Conservation (phyloP, 2,888 invertebrate species). For the Gortyna flavago region DNA sequence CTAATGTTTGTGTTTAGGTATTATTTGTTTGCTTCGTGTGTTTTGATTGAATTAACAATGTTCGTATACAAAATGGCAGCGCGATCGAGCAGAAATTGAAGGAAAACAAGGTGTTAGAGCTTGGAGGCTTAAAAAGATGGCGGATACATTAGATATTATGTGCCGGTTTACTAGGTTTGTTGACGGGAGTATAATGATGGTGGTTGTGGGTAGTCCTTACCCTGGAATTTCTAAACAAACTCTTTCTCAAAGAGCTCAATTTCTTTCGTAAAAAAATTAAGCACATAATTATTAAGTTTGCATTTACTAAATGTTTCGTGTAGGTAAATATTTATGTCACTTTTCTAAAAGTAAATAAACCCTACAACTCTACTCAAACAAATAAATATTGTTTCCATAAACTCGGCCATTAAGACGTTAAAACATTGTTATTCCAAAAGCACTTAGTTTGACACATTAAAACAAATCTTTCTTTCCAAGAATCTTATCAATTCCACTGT, state of each 20-base stretch:
- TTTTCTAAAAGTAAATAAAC: not conserved
- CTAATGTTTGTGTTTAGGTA: conserved; percentile 53
- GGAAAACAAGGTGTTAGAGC: conserved; percentile 8
- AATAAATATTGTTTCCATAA: not conserved
- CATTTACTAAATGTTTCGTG: not conserved
- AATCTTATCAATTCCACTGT: conserved; percentile 30
- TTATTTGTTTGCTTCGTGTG: conserved; percentile 51
- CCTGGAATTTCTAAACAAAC: not conserved
- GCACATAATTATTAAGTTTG: not conserved
- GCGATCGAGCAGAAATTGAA: conserved; percentile 25
- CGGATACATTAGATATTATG: not conserved
- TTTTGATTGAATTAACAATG: conserved; percentile 46
- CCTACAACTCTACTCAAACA: not conserved
- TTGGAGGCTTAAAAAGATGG: not conserved
- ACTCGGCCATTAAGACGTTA: not conserved
- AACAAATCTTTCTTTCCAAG: conserved; percentile 24
- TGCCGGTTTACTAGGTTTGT: not conserved
- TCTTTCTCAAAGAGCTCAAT: not conserved
- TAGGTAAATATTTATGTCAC: not conserved
- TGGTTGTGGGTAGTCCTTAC: not conserved
- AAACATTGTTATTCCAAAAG: not conserved
- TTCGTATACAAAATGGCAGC: conserved; percentile 38
- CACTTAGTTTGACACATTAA: conserved; percentile 44
- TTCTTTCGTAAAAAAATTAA: no score
- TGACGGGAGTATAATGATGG: not conserved